These are phyloP conservation scores for Merops nubicus DNA, from an alignment of 2,113 vertebrate species.

Conservation along the genomic window DNA sequence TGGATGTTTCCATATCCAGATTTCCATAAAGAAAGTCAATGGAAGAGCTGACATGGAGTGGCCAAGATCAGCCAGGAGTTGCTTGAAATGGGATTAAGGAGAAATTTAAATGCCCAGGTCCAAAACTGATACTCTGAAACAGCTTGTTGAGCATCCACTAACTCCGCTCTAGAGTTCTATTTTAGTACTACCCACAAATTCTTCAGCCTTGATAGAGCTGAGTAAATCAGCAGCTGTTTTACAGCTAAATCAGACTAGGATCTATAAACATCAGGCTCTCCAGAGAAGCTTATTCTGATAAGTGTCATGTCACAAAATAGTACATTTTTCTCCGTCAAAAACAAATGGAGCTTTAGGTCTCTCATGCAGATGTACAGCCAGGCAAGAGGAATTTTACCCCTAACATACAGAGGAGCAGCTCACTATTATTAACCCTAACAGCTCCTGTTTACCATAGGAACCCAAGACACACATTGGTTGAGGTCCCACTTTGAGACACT, in stretches of 20 bases:
- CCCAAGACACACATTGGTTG: background rate
- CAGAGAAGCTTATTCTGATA: background rate
- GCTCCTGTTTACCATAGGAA: background rate
- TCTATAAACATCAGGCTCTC: background rate
- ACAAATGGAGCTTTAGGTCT: background rate
- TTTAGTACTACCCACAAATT: background rate
- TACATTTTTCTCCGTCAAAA: background rate
- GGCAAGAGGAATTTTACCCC: background rate
- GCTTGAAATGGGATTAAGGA: background rate
- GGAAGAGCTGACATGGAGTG: background rate
- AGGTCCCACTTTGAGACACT: background rate
- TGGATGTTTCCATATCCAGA: background rate
- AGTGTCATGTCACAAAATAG: background rate
- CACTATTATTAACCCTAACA: background rate
- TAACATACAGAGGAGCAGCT: background rate
- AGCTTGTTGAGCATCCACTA: background rate
- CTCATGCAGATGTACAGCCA: rapidly evolving
- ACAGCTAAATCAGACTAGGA: background rate
- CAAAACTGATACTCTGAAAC: background rate
- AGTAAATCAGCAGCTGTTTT: background rate
- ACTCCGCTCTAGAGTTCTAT: background rate
- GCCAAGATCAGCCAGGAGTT: background rate
- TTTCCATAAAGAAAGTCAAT: background rate
- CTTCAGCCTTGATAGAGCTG: background rate
- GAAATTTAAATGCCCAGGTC: background rate